These are phyloP conservation scores for Cydia fagiglandana DNA, from an alignment of 1,140 invertebrate genomes.

Conservation along the genomic window DNA sequence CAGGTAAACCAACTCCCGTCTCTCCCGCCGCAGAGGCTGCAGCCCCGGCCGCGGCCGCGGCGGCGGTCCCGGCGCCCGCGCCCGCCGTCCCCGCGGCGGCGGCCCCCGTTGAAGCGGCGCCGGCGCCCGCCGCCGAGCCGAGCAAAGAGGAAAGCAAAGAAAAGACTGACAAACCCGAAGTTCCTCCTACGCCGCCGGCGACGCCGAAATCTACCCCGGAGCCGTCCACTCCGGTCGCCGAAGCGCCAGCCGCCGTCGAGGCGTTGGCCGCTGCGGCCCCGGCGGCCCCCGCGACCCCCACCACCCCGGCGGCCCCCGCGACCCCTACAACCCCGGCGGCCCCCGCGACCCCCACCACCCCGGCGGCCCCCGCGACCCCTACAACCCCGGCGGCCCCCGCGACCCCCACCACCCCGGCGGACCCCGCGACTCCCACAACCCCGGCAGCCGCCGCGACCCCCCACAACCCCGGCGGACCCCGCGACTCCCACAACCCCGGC, in stretches of 20 bases:
- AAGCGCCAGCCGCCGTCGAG: not conserved
- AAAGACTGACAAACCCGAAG: constrained; percentile 53
- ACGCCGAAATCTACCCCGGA: constrained; percentile 41
- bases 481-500: too few relatives aligned
- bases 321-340: too few relatives aligned
- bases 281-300: constrained; percentile 39
- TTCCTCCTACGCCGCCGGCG: constrained; percentile 41
- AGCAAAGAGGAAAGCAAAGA: constrained; percentile 37
- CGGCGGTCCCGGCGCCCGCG: constrained; percentile 28
- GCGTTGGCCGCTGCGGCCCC: not conserved
- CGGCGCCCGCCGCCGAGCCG: constrained; percentile 40
- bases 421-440: constrained; percentile 42
- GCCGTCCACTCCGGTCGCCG: constrained; percentile 39
- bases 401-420: not conserved
- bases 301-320: constrained; percentile 43
- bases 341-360: too few relatives aligned
- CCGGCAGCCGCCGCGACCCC: constrained; percentile 39
- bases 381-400: constrained; percentile 3
- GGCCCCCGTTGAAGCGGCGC: constrained; percentile 35
- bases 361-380: constrained; percentile 44
- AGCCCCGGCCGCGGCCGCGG: constrained; percentile 38
- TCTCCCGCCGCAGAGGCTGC: constrained; percentile 30
- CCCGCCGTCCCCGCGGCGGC: constrained; percentile 22
- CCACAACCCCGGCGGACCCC: not conserved
- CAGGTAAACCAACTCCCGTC: constrained; percentile 24